Base-by-base conservation (phyloP, 2,888 invertebrate genomes). In the Euplexia lucipara region DNA sequence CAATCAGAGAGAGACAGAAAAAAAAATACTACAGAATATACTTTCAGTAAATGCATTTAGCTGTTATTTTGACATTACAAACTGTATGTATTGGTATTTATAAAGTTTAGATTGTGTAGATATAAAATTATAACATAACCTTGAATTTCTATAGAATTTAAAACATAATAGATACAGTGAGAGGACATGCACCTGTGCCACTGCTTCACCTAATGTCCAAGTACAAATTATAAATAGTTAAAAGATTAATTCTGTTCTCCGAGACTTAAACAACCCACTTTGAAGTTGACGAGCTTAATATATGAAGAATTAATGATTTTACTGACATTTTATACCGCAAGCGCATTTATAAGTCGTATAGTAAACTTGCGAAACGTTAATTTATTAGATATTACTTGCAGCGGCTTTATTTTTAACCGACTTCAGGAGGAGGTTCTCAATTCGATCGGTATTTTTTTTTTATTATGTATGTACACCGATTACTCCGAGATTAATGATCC, bases 151-250 rank as follows among this genome's bases (percentile, higher is more conserved):
- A 62, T 54, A 52, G 48, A 71, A 69, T 70, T 74, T 60, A 0
- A 63, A 60, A 49, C 18, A 65, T 61, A 61, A 68, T 69, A 49
- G 54, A 75, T 65, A 51, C 76, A 79, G 63, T 68, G 34, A 66
- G 52, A 53, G 72, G 69, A 45, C 37, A 54, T 60, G 67, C 80
- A 79, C 77, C 77, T 78, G 80, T 56, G 14, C 20, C 20, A 52
- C 10, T 52, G 53, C 47, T 65, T 54, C 32, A 49, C 45, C 47
- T 18, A 30, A 41, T 35, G 20, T 18, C 9, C 37, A 59, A 57
- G 45, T 49, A 59, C 41, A 44, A 20, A 32, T 62, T 52, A 41
- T 49, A 56, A 60, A 52, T 61, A 35, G 56, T 70, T 66, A 54
- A 67, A 45, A 78, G 78, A 66, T 78, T 80, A 80, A 72, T 70